These are phyloP conservation scores for Drosophila mayaguana DNA, from an alignment of 2,888 invertebrate genomes.

Conservation along the genomic window DNA sequence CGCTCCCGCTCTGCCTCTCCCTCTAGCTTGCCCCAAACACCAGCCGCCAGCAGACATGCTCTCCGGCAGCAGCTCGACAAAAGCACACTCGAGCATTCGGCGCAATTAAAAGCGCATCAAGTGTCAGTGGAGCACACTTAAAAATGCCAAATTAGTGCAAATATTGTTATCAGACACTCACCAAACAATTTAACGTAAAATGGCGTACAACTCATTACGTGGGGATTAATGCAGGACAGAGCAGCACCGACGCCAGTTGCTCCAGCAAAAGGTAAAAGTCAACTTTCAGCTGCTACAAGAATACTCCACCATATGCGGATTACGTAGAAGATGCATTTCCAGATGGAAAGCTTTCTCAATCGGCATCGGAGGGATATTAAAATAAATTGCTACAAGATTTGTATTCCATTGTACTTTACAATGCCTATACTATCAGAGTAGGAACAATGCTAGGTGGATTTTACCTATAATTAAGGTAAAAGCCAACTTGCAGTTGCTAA, in stretches of 20 bases:
- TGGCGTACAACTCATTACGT: slow-evolving; percentile 84
- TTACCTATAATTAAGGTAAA: too few species aligned
- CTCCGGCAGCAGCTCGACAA: slow-evolving; percentile 31
- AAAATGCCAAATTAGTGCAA: slow-evolving; percentile 85
- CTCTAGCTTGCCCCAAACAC: not conserved
- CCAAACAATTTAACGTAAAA: slow-evolving; percentile 84
- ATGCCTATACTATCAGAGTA: too few species aligned
- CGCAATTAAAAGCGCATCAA: slow-evolving; percentile 85
- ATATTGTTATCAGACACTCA: slow-evolving; percentile 83
- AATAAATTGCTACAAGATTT: not conserved
- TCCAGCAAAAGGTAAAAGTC: slow-evolving; percentile 1
- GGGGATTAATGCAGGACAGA: slow-evolving; percentile 78
- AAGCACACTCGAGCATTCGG: slow-evolving; percentile 80
- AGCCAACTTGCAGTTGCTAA: not conserved
- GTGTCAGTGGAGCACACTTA: slow-evolving; percentile 84
- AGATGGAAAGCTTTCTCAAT: not conserved
- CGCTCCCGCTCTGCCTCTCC: not conserved
- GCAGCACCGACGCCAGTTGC: slow-evolving; percentile 16
- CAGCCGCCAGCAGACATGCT: slow-evolving; percentile 27
- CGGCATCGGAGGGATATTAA: not conserved
- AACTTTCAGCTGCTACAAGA: slow-evolving; percentile 5
- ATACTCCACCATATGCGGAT: slow-evolving; percentile 15
- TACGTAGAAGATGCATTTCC: not conserved
- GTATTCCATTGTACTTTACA: not conserved
- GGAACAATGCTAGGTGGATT: too few species aligned